Base-by-base conservation (phyloP, 2,888 invertebrate genomes). In the Cabera pusaria region DNA sequence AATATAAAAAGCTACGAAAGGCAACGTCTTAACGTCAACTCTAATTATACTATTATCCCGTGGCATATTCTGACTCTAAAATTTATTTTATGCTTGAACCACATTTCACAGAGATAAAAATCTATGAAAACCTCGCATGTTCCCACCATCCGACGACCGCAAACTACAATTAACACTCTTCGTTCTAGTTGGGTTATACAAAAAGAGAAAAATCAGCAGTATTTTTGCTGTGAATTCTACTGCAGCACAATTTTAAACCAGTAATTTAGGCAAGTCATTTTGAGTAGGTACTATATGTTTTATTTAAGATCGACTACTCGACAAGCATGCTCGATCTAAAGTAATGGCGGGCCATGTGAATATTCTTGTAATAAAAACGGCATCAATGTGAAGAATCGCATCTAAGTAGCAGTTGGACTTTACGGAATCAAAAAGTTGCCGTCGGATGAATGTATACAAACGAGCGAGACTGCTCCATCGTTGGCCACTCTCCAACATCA, bases 351-450 rank as follows among this genome's bases (percentile, higher is more conserved):
- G 32, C 44, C 49, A 65, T 68, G 59, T 64, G 54, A 70, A 70
- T 67, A 67, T 63, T 60, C 45, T 42, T 35, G 55, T 56, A 56
- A 70, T 73, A 75, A 75, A 74, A 73, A 59, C 43, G 47, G 58
- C 54, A 57, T 70, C 59, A 60, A 66, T 68, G 59, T 69, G 59
- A 69, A 68, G 69, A 74, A 72, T 72, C 63, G 61, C 64, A 69
- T 64, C 61, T 45, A 52, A 61, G 64, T 56, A 72, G 62, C 62
- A 66, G 67, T 74, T 69, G 63, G 59, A 79, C 69, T 78, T 80
- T 70, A 75, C 56, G 54, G 60, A 72, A 65, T 79, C 75, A 65
- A 82, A 83, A 84, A 82, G 60, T 69, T 65, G 63, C 59, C 60
- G 65, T 56, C 56, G 54, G 57, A 56, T 58, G 62, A 67, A 73